phyloP scores from a whole-genome alignment of 2,888 invertebrate genomes.

The Scotopteryx bipunctaria region DNA sequence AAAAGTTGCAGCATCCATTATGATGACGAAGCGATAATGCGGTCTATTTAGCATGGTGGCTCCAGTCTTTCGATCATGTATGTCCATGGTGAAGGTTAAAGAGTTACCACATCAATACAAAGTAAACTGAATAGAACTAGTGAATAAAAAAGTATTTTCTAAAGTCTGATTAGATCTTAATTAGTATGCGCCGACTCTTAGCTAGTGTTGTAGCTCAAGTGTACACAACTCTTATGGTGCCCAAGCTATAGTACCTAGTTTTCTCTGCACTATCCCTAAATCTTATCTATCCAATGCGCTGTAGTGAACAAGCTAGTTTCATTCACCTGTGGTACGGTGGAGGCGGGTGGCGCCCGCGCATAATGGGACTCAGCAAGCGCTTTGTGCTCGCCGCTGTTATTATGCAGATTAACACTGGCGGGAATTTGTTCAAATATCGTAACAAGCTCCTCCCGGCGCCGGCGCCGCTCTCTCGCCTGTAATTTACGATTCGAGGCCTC shows the following conservation, averaged over 20 bases:
- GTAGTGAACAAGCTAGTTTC: conserved; percentile 14
- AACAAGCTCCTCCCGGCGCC: conserved; percentile 81
- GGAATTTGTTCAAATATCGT: conserved; percentile 84
- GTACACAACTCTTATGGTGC: no score
- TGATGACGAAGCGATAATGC: conserved; percentile 61
- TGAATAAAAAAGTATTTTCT: no score
- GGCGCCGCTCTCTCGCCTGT: conserved; percentile 70
- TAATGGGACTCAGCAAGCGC: conserved; percentile 79
- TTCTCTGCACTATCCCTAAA: no score
- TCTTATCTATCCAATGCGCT: no score
- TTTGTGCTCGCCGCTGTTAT: conserved; percentile 80
- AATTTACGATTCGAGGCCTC: conserved; percentile 75
- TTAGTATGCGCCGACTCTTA: no score
- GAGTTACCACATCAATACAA: no score
- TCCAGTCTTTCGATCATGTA: conserved; percentile 43
- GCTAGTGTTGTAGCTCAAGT: no score
- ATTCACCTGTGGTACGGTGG: conserved; percentile 43
- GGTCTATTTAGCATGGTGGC: conserved; percentile 55
- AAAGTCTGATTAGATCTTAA: no score
- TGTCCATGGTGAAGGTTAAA: conserved; percentile 30
- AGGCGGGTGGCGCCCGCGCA: conserved; percentile 78
- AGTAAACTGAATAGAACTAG: no score
- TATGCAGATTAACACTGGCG: conserved; percentile 84
- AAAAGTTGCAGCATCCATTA: conserved; percentile 56
- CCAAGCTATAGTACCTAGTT: no score